Conservation (phyloP, 2,113 vertebrate species). For the Capricornis sumatraensis region DNA sequence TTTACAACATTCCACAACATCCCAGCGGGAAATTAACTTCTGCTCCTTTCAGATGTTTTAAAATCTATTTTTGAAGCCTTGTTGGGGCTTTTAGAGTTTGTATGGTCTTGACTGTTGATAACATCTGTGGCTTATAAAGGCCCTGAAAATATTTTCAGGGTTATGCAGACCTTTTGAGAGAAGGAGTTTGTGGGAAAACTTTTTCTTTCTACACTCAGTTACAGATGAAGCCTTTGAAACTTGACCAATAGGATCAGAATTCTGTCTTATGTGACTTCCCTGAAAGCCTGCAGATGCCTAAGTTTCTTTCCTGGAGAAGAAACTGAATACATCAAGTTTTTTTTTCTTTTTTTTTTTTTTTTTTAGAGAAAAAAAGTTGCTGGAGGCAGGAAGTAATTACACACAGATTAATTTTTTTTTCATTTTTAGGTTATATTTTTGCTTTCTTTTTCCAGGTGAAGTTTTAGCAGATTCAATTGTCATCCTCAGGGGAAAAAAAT, state of each 20-base stretch:
- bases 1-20: not conserved
- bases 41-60: not conserved
- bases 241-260: not conserved
- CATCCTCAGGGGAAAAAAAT: not conserved
- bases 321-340: not conserved
- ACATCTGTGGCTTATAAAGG: conserved; percentile 43
- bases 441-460: not conserved
- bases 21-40: not conserved
- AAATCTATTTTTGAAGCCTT: not conserved
- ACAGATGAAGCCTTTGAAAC: conserved; percentile 28
- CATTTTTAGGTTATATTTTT: not conserved
- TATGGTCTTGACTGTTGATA: conserved; percentile 10
- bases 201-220: not conserved
- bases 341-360: too few species aligned
- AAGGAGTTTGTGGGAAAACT: conserved; percentile 21
- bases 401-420: not conserved
- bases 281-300: not conserved
- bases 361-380: not conserved
- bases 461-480: not conserved
- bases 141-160: not conserved
- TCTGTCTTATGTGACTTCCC: not conserved
- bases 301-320: not conserved
- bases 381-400: not conserved
- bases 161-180: conserved; percentile 18
- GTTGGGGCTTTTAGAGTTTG: not conserved